phyloP scores from a whole-genome alignment of 23 tunicate genomes.

The Oikopleura vanhoeffeni region DNA sequence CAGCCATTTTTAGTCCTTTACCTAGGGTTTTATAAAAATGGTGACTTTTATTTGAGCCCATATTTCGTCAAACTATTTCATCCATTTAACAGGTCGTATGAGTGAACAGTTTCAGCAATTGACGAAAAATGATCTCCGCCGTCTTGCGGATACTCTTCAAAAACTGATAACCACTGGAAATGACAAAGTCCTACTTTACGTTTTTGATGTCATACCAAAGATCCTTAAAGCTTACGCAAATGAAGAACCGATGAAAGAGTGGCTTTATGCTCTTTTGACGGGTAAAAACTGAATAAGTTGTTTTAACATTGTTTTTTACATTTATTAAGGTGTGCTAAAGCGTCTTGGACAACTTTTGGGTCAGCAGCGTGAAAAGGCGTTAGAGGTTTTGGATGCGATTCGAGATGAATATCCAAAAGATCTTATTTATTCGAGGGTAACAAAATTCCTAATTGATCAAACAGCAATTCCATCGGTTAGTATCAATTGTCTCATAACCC shows the following conservation, averaged over 20 bases:
- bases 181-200: neutral
- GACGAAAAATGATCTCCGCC: neutral
- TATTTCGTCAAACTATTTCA: too few species aligned
- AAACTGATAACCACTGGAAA: neutral
- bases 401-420: neutral
- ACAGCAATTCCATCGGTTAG: neutral
- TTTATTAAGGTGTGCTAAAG: neutral
- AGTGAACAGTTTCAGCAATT: neutral
- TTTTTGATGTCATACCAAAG: neutral
- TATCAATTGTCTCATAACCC: too few species aligned
- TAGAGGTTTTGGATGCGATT: constrained; percentile 2
- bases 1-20: too few species aligned
- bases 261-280: neutral
- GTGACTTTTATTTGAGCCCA: too few species aligned
- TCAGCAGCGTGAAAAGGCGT: neutral
- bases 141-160: neutral
- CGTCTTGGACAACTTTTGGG: constrained; percentile 2
- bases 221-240: neutral
- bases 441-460: constrained; percentile 8
- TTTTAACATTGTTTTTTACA: neutral
- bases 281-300: neutral
- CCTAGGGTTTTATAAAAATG: too few species aligned
- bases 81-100: too few species aligned
- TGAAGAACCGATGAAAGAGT: constrained; percentile 10
- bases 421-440: neutral